A percentile compares a stretch with the other conserved stretches of the same genome.
These are phyloP conservation scores for Chrosomus eos DNA, from an alignment of 2,797 vertebrate species.

Conservation along the genomic window DNA sequence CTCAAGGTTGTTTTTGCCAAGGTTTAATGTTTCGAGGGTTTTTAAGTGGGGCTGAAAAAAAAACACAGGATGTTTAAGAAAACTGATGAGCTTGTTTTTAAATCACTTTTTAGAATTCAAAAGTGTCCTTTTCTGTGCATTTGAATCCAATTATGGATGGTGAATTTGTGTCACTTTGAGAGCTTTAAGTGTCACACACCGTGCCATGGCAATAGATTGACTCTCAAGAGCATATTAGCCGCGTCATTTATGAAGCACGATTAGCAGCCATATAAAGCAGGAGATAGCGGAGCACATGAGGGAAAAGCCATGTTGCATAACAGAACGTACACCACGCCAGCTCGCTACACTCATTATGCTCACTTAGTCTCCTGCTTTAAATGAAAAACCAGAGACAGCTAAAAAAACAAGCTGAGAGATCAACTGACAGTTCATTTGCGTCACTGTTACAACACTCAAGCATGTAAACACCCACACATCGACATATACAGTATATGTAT, in stretches of 20 bases:
- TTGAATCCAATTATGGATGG: slow-evolving; percentile 40
- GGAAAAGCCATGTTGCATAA: slow-evolving; percentile 66
- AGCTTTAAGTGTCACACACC: slow-evolving; percentile 38
- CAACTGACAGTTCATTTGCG: slow-evolving; percentile 65
- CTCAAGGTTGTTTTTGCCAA: slow-evolving; percentile 73
- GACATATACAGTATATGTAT: not conserved
- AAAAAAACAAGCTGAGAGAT: slow-evolving; percentile 60
- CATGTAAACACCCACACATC: slow-evolving; percentile 20
- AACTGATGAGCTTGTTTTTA: slow-evolving; percentile 31
- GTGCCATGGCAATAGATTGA: slow-evolving; percentile 34
- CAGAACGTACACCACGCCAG: slow-evolving; percentile 66
- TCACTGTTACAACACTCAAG: slow-evolving; percentile 21
- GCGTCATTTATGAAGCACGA: slow-evolving; percentile 66
- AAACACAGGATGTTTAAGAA: slow-evolving; percentile 32
- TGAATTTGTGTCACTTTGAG: slow-evolving; percentile 43
- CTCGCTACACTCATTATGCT: slow-evolving; percentile 72
- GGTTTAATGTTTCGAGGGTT: slow-evolving; percentile 74
- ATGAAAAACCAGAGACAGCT: slow-evolving; percentile 61
- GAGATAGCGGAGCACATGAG: slow-evolving; percentile 65
- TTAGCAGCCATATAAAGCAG: slow-evolving; percentile 70
- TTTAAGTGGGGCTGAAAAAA: slow-evolving; percentile 72
- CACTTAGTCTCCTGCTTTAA: slow-evolving; percentile 59
- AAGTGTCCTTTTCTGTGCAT: slow-evolving; percentile 22
- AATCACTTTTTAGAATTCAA: slow-evolving; percentile 29
- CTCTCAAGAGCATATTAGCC: slow-evolving; percentile 75